A percentile compares a stretch with the other conserved stretches of the same genome.
These are phyloP conservation scores for Chamaea fasciata DNA, from an alignment of 2,113 vertebrate genomes.

Conservation along the genomic window DNA sequence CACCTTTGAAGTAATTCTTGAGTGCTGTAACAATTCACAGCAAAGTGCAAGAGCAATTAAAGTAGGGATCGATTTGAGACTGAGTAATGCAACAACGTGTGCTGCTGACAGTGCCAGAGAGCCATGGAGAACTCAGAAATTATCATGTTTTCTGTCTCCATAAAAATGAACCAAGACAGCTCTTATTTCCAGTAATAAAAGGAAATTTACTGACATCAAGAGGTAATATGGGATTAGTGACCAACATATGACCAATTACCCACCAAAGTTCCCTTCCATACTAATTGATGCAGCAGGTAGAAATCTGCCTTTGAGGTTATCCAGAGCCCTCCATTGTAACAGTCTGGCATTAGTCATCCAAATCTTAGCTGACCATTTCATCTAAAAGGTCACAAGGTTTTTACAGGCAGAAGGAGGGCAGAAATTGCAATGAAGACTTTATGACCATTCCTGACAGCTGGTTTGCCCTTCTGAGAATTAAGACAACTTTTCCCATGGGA, in stretches of 20 bases:
- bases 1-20: background rate
- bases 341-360: background rate
- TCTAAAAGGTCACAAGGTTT: background rate
- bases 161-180: background rate
- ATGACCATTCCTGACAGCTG: background rate
- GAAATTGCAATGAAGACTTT: background rate
- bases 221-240: background rate
- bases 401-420: background rate
- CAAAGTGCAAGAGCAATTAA: constrained; percentile 8
- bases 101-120: background rate
- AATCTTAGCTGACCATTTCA: background rate
- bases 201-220: background rate
- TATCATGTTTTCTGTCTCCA: background rate
- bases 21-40: background rate
- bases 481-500: background rate
- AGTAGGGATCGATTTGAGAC: background rate
- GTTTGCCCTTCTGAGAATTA: background rate
- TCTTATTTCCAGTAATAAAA: background rate
- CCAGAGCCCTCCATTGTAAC: background rate
- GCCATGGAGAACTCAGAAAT: background rate
- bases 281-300: background rate
- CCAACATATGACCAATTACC: background rate
- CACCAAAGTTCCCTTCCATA: background rate
- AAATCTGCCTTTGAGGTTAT: background rate
- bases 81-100: background rate